Evolutionary conservation across 1,140 invertebrate genomes (phyloP).

Genomic region (Drosophila trapezifrons): DNA sequence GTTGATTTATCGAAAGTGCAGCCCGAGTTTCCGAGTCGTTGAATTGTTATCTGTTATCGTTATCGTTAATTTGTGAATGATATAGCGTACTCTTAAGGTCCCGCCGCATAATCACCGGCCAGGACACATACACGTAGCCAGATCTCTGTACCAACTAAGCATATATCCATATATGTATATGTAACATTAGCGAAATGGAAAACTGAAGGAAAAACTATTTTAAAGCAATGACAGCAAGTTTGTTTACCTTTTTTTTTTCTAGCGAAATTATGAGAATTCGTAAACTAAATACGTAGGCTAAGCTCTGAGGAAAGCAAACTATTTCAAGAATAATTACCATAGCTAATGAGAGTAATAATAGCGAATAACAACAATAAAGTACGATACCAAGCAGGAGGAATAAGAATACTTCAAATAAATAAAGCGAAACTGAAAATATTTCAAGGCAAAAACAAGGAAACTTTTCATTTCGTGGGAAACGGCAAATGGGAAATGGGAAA

Average conservation of each 20-base stretch:
- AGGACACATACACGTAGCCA: constrained; percentile 24
- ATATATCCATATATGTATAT: constrained; percentile 14
- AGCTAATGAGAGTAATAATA: constrained; percentile 45
- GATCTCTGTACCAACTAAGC: constrained; percentile 39
- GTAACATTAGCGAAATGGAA: constrained; percentile 11
- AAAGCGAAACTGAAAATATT: constrained; percentile 73
- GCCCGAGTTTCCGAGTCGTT: constrained; percentile 33
- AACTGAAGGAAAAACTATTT: constrained; percentile 60
- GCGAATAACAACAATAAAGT: constrained; percentile 36
- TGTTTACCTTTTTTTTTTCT: constrained; percentile 67
- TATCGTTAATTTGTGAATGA: constrained; percentile 57
- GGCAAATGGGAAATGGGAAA: neutral
- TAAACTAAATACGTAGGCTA: constrained; percentile 39
- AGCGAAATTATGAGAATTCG: constrained; percentile 48
- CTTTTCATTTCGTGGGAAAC: constrained; percentile 22
- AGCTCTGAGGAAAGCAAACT: constrained; percentile 42
- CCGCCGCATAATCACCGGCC: constrained; percentile 41
- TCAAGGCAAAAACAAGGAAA: constrained; percentile 54
- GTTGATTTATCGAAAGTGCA: constrained; percentile 38
- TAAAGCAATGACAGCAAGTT: constrained; percentile 65
- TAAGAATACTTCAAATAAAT: constrained; percentile 71
- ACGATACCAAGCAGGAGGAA: constrained; percentile 25
- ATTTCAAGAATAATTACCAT: constrained; percentile 49
- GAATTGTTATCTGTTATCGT: constrained; percentile 51
- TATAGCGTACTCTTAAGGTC: constrained; percentile 54